Percentiles rank a stretch among this genome's conserved stretches.
Conservation (phyloP, 2,113 vertebrate genomes). For the Leptodactylus fuscus region DNA sequence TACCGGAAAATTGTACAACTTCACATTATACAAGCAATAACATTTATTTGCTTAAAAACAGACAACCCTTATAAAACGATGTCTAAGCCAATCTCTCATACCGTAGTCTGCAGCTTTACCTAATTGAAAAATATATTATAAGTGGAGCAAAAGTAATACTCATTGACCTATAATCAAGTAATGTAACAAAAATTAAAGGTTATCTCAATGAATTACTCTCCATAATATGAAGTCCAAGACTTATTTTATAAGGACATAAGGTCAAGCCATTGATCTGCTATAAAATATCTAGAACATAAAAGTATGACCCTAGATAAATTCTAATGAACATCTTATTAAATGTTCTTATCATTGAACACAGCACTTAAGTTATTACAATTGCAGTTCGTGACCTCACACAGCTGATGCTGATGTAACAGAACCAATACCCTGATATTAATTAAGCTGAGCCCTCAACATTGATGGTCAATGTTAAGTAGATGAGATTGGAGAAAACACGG, state of each 20-base stretch:
- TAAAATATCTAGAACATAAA: slow-evolving; percentile 70
- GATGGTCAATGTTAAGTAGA: slow-evolving; percentile 63
- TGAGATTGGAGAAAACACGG: background rate
- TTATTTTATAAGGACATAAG: slow-evolving; percentile 58
- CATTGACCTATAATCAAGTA: slow-evolving; percentile 16
- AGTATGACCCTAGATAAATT: slow-evolving; percentile 79
- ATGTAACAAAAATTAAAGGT: background rate
- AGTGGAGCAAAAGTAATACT: background rate
- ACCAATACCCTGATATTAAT: slow-evolving; percentile 64
- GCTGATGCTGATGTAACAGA: slow-evolving; percentile 65
- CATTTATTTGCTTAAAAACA: too few species aligned
- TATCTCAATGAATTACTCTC: background rate
- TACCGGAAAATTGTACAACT: too few species aligned
- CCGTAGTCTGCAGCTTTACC: too few species aligned
- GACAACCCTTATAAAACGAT: too few species aligned
- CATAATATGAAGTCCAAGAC: background rate
- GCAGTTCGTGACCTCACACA: slow-evolving; percentile 71
- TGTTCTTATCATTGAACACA: slow-evolving; percentile 69
- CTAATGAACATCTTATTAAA: slow-evolving; percentile 78
- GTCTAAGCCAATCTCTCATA: too few species aligned
- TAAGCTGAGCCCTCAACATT: slow-evolving; percentile 62
- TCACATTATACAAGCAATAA: too few species aligned
- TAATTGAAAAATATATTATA: background rate
- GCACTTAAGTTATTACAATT: slow-evolving; percentile 78
- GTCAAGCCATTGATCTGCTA: slow-evolving; percentile 66